These are phyloP conservation scores for Alosa alosa DNA, from an alignment of 2,113 vertebrate species.

Conservation along the genomic window DNA sequence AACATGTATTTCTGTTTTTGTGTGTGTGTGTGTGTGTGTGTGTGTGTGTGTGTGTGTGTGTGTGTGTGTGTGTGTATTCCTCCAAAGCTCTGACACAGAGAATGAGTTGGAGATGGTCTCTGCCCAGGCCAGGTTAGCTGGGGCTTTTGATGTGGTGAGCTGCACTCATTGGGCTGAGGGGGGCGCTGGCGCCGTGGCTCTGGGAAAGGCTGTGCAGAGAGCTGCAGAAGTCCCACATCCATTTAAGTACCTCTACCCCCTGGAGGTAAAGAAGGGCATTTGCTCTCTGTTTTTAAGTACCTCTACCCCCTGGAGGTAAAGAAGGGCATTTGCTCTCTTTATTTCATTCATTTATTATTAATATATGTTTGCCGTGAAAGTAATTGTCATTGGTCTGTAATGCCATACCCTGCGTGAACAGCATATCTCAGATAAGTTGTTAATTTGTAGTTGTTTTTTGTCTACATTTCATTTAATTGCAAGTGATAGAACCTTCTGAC, in stretches of 20 bases:
- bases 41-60: background rate
- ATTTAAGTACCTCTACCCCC: conserved; percentile 77
- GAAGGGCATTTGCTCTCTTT: background rate
- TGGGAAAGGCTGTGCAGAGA: conserved; percentile 74
- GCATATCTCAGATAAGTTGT: background rate
- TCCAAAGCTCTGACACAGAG: conserved; percentile 75
- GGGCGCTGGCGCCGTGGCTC: conserved; percentile 74
- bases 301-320: conserved; percentile 79
- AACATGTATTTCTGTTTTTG: background rate
- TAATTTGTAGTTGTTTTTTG: background rate
- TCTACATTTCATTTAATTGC: background rate
- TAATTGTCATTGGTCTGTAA: background rate
- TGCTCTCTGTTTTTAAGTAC: background rate
- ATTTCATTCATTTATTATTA: background rate
- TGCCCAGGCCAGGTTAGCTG: conserved; percentile 70
- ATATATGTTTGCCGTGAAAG: background rate
- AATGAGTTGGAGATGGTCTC: conserved; percentile 77
- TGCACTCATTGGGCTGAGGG: conserved; percentile 84
- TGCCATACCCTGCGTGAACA: background rate
- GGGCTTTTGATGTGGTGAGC: conserved; percentile 79
- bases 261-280: conserved; percentile 66
- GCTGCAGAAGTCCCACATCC: conserved; percentile 70
- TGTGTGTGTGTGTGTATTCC: conserved; percentile 13
- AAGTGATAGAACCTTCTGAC: background rate
- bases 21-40: background rate